Evolutionary conservation across 2,888 invertebrate species (phyloP).

Genomic region (Perizoma affinitatum): DNA sequence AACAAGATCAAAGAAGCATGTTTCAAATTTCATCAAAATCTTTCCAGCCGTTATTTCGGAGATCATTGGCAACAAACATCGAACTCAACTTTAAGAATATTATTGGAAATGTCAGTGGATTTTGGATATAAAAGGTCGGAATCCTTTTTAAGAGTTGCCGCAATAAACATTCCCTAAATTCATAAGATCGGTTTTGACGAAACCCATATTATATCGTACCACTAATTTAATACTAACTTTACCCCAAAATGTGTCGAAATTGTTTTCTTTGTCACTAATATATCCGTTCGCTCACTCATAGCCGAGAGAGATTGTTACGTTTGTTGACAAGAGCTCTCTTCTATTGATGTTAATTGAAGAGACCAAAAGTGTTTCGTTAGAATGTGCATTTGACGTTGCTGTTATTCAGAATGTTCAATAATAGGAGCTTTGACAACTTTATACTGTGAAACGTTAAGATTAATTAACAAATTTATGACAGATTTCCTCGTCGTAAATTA

Average conservation of each 20-base stretch:
- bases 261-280: not conserved
- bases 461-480: too few species aligned
- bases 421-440: not conserved
- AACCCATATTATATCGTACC: slow-evolving; percentile 13
- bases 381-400: not conserved
- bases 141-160: slow-evolving; percentile 4
- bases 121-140: not conserved
- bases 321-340: not conserved
- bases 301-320: not conserved
- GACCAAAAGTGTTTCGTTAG: not conserved
- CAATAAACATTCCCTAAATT: slow-evolving; percentile 7
- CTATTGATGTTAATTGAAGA: not conserved
- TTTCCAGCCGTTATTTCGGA: too few species aligned
- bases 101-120: not conserved
- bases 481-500: too few species aligned
- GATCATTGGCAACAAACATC: not conserved
- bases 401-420: not conserved
- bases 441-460: too few species aligned
- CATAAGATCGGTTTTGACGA: not conserved
- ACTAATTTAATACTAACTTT: not conserved
- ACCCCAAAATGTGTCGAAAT: not conserved
- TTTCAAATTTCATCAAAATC: too few species aligned
- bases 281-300: not conserved
- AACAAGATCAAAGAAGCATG: too few species aligned
- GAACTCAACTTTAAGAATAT: not conserved